These are phyloP conservation scores for Hirtodrosophila confusa DNA, from an alignment of 2,888 invertebrate species.

Conservation along the genomic window DNA sequence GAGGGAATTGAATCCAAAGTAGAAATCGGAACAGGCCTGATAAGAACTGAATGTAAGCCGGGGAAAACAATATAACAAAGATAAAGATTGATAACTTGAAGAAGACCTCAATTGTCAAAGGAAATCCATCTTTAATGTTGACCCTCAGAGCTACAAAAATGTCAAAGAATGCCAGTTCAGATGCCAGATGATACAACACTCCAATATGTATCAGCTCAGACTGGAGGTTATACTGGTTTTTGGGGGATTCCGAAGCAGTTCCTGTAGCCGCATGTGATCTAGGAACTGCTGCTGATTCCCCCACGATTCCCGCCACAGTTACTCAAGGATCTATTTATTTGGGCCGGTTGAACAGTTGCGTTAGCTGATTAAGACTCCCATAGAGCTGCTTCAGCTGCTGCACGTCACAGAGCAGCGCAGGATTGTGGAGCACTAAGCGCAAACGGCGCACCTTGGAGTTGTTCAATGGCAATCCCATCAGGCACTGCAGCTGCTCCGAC, in stretches of 20 bases:
- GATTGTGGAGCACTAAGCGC: constrained; percentile 15
- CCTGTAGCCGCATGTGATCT: too few species aligned
- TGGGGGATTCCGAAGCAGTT: too few species aligned
- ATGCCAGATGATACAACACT: too few species aligned
- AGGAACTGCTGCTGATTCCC: too few species aligned
- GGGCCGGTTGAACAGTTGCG: background rate
- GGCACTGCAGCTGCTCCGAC: background rate
- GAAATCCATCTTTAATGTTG: background rate
- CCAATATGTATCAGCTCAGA: background rate
- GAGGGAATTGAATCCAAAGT: too few species aligned
- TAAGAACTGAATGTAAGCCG: too few species aligned
- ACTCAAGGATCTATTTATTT: background rate
- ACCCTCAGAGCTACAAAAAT: background rate
- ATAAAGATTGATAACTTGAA: too few species aligned
- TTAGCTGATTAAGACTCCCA: background rate
- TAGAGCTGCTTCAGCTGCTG: constrained; percentile 11
- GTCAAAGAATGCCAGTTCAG: background rate
- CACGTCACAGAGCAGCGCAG: constrained; percentile 5
- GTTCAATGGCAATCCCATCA: background rate
- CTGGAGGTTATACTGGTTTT: background rate
- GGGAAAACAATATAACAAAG: too few species aligned
- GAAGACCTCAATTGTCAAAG: too few species aligned
- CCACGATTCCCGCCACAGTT: too few species aligned
- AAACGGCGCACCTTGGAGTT: background rate
- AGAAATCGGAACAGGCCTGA: too few species aligned